Conservation (phyloP, 2,888 invertebrate genomes). For the Drosophila monieri region DNA sequence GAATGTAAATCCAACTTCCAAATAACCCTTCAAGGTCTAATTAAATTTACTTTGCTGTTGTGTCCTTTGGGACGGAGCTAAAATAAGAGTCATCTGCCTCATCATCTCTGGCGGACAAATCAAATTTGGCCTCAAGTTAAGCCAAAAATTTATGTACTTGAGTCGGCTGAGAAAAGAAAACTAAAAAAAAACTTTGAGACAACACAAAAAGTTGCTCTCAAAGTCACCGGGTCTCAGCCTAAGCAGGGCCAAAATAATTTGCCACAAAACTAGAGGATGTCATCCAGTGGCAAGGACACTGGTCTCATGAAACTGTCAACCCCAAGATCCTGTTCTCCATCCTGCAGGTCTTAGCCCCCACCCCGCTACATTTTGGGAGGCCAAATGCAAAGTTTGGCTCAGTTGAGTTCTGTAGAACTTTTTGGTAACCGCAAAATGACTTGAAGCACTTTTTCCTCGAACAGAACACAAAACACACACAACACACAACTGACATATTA, state of each 20-base stretch:
- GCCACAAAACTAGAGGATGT: slow-evolving; percentile 44
- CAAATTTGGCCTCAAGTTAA: slow-evolving; percentile 18
- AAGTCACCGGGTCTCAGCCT: slow-evolving; percentile 23
- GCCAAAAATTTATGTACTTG: slow-evolving; percentile 32
- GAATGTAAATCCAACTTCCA: background rate
- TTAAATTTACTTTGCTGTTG: slow-evolving; percentile 10
- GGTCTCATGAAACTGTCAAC: slow-evolving; percentile 64
- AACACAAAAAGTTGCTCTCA: slow-evolving; percentile 37
- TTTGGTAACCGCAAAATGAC: slow-evolving; percentile 66
- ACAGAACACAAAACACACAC: slow-evolving; percentile 17
- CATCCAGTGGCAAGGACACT: slow-evolving; percentile 30
- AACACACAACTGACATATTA: slow-evolving; percentile 59
- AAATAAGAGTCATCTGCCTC: slow-evolving; percentile 14
- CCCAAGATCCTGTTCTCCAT: slow-evolving; percentile 30
- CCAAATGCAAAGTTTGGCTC: slow-evolving; percentile 66
- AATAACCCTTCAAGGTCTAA: slow-evolving; percentile 6
- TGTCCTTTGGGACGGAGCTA: background rate
- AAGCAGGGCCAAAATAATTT: slow-evolving; percentile 44
- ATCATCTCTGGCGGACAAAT: slow-evolving; percentile 18
- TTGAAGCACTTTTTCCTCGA: slow-evolving; percentile 55
- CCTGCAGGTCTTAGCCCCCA: slow-evolving; percentile 7
- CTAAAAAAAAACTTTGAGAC: slow-evolving; percentile 38
- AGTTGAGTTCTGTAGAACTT: slow-evolving; percentile 40
- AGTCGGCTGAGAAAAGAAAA: slow-evolving; percentile 1
- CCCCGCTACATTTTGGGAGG: slow-evolving; percentile 39